Base-by-base conservation (phyloP, 2,797 vertebrate species). In the Thaleichthys pacificus region DNA sequence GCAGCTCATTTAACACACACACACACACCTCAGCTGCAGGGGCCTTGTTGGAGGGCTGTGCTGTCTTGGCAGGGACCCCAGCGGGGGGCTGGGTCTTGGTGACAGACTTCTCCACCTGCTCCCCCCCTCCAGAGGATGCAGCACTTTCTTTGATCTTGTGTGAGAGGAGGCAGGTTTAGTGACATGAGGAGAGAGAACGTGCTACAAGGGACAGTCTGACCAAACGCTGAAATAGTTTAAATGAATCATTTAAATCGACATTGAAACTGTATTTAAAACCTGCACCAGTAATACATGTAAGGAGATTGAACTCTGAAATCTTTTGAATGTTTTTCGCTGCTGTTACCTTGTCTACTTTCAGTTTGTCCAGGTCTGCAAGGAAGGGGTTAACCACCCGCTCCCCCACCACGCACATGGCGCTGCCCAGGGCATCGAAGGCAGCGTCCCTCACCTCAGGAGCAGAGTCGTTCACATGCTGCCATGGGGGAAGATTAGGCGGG, bases 331-430 rank as follows among this genome's bases (percentile, higher is more conserved):
- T 3, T 9, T 21, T n/a, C 17, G 1, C 19, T 19, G 19, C 26
- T 0, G 80, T 89, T 86, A 99, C 98, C 92, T 95, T 95, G 74
- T 99, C 98, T 71, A 98, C 93, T 85, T 99, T 99, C 66, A 99
- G 93, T 87, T 99, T 99, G 82, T 99, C 97, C 80, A 99, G 89
- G 81, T 99, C 98, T 51, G 91, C 54, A 68, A 99, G 89, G 83
- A 97, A 99, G 7, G 96, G 94, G 84, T 97, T 99, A 56, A 99
- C 96, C 1, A 95, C 96, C 86, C 95, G 98, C 86, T 99, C 98
- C 58, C 98, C 98, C 74, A 97, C 95, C 69, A 98, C 97, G 82
- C 97, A 98, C 93, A 98, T 93, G 77, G 96, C 97, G 1, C 95
- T 98, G 8, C 96, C 98, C 79, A 99, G 70, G 14, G 98, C 98